phyloP scores from a whole-genome alignment of 2,888 invertebrate genomes.

The Pollenia griseotomentosa region DNA sequence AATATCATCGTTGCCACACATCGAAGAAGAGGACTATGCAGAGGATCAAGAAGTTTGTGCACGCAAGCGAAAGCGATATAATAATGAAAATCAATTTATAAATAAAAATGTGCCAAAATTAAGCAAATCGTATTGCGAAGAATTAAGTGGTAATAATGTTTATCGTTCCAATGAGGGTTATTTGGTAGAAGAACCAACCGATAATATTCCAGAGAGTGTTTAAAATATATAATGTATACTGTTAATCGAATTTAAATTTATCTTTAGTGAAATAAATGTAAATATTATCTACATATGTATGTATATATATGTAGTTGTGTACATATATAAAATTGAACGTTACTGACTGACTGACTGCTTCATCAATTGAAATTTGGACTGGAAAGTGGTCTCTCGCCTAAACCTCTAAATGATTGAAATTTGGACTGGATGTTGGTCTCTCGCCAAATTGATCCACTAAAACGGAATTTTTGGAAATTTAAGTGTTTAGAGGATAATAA shows the following conservation, averaged over 20 bases:
- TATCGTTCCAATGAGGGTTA: conserved; percentile 79
- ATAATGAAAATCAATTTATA: conserved; percentile 5
- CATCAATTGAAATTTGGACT: no score
- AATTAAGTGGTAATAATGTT: conserved; percentile 44
- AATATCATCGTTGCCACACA: conserved; percentile 56
- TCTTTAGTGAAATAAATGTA: conserved; percentile 15
- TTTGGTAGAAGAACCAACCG: conserved; percentile 80
- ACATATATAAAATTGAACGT: no score
- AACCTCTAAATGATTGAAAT: no score
- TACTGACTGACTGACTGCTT: no score
- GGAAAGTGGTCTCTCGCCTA: no score
- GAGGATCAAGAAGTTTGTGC: conserved; percentile 68
- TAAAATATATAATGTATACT: not conserved
- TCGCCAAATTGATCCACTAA: no score
- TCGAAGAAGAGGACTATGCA: conserved; percentile 65
- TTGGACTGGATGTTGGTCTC: no score
- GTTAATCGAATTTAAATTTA: conserved; percentile 18
- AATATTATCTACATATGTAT: not conserved
- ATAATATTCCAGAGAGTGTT: conserved; percentile 49
- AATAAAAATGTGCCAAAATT: not conserved
- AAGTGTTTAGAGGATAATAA: no score
- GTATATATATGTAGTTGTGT: no score
- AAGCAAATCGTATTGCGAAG: conserved; percentile 7
- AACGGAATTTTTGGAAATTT: no score
- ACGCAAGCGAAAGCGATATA: conserved; percentile 72